phyloP scores from a whole-genome alignment of 2,888 invertebrate species.

The Ophion obscuratus region DNA sequence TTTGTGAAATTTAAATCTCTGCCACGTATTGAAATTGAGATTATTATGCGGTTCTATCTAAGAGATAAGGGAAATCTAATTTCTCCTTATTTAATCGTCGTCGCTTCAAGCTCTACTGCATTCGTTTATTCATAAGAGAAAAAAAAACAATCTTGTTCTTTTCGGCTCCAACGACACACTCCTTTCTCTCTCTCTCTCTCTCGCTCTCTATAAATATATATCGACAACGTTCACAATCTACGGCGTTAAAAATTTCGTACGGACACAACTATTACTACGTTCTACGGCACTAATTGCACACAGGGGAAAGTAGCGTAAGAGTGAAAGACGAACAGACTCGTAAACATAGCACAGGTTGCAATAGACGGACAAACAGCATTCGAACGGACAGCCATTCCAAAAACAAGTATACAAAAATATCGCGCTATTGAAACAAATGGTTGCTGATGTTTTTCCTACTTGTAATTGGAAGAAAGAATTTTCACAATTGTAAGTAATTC shows the following conservation, averaged over 20 bases:
- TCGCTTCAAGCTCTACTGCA: too few relatives aligned
- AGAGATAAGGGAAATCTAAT: background rate
- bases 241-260: background rate
- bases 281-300: conserved; percentile 7
- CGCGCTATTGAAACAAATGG: background rate
- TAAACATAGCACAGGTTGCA: conserved; percentile 19
- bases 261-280: background rate
- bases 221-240: background rate
- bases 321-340: background rate
- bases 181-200: background rate
- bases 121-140: background rate
- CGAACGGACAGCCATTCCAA: background rate
- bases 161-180: background rate
- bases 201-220: background rate
- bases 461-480: background rate
- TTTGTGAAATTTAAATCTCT: background rate
- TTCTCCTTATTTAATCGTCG: background rate
- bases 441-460: background rate
- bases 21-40: background rate
- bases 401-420: background rate
- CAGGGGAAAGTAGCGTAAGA: conserved; percentile 8
- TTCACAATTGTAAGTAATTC: background rate
- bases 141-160: background rate
- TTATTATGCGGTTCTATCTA: background rate
- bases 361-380: background rate